These are phyloP conservation scores for Campoletis sonorensis DNA, from an alignment of 1,140 invertebrate genomes.

Conservation along the genomic window DNA sequence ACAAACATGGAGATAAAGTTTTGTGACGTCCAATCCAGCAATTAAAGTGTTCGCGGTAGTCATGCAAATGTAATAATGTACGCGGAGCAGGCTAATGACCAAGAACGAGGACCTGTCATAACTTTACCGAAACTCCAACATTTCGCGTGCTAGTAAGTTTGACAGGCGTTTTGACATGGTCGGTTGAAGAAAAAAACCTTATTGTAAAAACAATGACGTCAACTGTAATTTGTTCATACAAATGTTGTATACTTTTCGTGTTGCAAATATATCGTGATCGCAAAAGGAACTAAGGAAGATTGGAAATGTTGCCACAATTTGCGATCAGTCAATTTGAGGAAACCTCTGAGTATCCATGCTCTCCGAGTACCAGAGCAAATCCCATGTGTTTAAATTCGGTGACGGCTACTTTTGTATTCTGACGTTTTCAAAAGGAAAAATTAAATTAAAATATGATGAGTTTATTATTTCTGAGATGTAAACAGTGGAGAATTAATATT, in stretches of 20 bases:
- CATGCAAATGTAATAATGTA: conserved; percentile 54
- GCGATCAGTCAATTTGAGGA: no score
- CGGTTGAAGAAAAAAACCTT: conserved; percentile 27
- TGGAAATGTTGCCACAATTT: background rate
- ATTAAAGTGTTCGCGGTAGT: conserved; percentile 59
- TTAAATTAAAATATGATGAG: no score
- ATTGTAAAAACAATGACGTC: conserved; percentile 40
- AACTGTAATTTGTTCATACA: conserved; percentile 50
- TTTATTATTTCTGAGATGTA: no score
- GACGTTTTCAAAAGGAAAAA: no score
- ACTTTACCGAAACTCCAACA: conserved; percentile 40
- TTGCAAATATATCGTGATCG: no score
- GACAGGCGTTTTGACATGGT: conserved; percentile 31
- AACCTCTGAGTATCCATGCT: no score
- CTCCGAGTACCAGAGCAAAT: no score
- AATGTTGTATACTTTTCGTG: background rate
- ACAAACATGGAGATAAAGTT: background rate
- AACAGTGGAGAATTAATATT: no score
- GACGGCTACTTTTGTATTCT: no score
- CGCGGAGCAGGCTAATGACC: conserved; percentile 39
- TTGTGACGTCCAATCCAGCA: conserved; percentile 51
- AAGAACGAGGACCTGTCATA: conserved; percentile 44
- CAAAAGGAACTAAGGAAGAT: no score
- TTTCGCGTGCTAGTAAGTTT: conserved; percentile 50
- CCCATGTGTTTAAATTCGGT: no score